These are phyloP conservation scores for Hyles lineata DNA, from an alignment of 2,888 invertebrate genomes.

Conservation along the genomic window DNA sequence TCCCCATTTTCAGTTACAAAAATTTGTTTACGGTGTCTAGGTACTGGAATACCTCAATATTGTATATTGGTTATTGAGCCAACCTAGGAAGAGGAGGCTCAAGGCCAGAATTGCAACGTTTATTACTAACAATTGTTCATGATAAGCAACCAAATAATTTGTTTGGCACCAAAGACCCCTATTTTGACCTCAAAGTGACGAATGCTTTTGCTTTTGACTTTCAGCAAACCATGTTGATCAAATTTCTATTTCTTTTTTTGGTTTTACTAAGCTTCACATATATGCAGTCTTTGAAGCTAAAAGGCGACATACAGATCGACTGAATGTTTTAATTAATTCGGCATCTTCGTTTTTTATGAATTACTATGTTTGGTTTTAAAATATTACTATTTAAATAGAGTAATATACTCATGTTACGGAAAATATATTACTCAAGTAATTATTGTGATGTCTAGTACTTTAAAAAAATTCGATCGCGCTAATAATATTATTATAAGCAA, in stretches of 20 bases:
- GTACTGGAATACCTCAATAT: too few species aligned
- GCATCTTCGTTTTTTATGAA: not conserved
- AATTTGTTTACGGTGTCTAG: too few species aligned
- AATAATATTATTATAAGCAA: not conserved
- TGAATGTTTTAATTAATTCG: not conserved
- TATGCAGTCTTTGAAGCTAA: slow-evolving; percentile 30
- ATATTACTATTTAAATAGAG: not conserved
- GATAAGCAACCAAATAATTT: not conserved
- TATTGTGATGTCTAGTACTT: too few species aligned
- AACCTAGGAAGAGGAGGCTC: too few species aligned
- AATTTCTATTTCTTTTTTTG: slow-evolving; percentile 12
- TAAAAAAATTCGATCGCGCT: too few species aligned
- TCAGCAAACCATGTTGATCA: not conserved
- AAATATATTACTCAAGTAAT: too few species aligned
- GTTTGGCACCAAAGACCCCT: not conserved
- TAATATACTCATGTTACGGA: not conserved
- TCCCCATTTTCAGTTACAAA: too few species aligned
- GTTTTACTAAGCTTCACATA: slow-evolving; percentile 25
- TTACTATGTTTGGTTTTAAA: not conserved
- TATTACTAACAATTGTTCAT: too few species aligned
- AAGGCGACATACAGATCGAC: slow-evolving; percentile 21
- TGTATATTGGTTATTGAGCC: too few species aligned
- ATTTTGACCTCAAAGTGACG: not conserved
- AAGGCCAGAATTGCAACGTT: too few species aligned
- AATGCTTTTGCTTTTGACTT: not conserved